These are phyloP conservation scores for Gymnopithys bicolor DNA, from an alignment of 2,797 vertebrate species.

Conservation along the genomic window DNA sequence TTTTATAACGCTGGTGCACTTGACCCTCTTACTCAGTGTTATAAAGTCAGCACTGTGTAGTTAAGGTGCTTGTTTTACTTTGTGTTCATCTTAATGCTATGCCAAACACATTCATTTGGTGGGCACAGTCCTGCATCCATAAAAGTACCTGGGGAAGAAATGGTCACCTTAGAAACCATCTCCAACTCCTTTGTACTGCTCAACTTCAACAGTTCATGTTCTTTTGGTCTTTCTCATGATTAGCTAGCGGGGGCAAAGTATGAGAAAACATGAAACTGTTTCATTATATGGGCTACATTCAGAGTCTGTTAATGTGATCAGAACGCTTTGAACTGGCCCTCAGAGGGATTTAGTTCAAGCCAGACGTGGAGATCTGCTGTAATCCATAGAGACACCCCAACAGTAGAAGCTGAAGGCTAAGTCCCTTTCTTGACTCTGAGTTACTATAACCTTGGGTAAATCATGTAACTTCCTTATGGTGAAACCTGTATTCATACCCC, in stretches of 20 bases:
- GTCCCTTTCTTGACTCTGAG: background rate
- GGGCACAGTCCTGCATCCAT: background rate
- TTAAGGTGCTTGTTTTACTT: conserved; percentile 6
- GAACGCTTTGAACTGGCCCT: background rate
- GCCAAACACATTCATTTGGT: background rate
- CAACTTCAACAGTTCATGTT: background rate
- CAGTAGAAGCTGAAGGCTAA: background rate
- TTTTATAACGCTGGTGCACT: background rate
- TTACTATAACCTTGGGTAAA: background rate
- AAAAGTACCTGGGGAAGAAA: background rate
- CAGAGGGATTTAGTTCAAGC: background rate
- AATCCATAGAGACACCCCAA: background rate
- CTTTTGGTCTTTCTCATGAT: background rate
- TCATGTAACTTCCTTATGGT: background rate
- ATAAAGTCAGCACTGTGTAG: background rate
- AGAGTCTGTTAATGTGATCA: background rate
- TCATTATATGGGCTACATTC: background rate
- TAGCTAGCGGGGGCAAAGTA: background rate
- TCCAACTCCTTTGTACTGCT: background rate
- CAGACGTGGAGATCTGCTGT: background rate
- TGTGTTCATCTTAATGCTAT: background rate
- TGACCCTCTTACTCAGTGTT: conserved; percentile 1
- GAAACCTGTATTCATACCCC: background rate
- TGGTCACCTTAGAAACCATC: background rate
- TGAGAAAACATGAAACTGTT: background rate